Percentiles rank a stretch among this genome's conserved stretches.
These are phyloP conservation scores for Lacerta viridis DNA, from an alignment of 2,797 vertebrate species.

Conservation along the genomic window DNA sequence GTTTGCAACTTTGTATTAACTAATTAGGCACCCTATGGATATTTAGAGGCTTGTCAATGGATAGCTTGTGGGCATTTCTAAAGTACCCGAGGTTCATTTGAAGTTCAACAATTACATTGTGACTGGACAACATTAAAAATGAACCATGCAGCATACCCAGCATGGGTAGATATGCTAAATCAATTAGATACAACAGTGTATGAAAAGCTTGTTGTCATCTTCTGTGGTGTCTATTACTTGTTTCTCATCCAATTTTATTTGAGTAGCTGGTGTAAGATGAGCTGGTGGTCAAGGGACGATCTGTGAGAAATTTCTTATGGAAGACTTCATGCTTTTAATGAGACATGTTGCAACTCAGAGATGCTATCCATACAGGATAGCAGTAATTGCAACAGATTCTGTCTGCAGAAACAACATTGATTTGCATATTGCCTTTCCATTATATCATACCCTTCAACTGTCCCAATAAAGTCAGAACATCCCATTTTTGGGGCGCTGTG, in stretches of 20 bases:
- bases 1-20: neutral
- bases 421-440: too few relatives aligned
- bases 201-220: slow-evolving; percentile 71
- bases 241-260: slow-evolving; percentile 56
- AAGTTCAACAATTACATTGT: slow-evolving; percentile 51
- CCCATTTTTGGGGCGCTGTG: too few relatives aligned
- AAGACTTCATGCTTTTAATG: slow-evolving; percentile 28
- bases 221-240: slow-evolving; percentile 63
- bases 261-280: slow-evolving; percentile 48
- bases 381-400: slow-evolving; percentile 13
- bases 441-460: too few relatives aligned
- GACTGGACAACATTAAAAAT: slow-evolving; percentile 15
- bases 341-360: neutral
- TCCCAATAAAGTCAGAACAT: too few relatives aligned
- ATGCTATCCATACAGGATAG: neutral
- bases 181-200: slow-evolving; percentile 65
- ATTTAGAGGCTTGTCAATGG: neutral
- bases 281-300: slow-evolving; percentile 29
- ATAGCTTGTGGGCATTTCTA: slow-evolving; percentile 34
- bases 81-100: slow-evolving; percentile 26
- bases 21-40: neutral
- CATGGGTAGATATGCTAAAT: slow-evolving; percentile 65
- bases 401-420: neutral
- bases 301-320: slow-evolving; percentile 31
- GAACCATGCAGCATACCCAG: slow-evolving; percentile 54